phyloP scores from a whole-genome alignment of 2,113 vertebrate genomes.

The Ameiurus melas region DNA sequence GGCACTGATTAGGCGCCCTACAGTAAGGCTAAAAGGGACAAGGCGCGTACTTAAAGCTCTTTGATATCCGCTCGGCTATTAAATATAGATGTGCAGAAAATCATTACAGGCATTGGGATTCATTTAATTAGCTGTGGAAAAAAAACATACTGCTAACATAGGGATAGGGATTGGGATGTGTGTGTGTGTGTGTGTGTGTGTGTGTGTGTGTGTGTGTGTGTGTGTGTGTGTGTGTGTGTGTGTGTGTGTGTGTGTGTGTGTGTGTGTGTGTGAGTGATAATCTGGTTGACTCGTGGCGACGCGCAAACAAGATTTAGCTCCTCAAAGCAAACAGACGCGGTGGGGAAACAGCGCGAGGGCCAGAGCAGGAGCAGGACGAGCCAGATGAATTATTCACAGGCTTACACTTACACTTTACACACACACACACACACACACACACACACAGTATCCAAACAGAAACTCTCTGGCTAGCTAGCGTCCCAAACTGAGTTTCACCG shows the following conservation, averaged over 20 bases:
- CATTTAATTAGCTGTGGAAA: slow-evolving; percentile 74
- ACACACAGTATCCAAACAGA: slow-evolving; percentile 44
- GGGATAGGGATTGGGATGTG: slow-evolving; percentile 59
- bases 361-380: slow-evolving; percentile 52
- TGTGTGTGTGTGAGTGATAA: slow-evolving; percentile 52
- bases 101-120: slow-evolving; percentile 78
- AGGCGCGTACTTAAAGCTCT: slow-evolving; percentile 62
- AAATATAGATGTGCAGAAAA: slow-evolving; percentile 77
- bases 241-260: slow-evolving; percentile 17
- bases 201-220: slow-evolving; percentile 26
- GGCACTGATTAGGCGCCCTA: slow-evolving; percentile 24
- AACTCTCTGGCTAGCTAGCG: slow-evolving; percentile 10
- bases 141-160: slow-evolving; percentile 63
- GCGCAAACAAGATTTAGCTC: slow-evolving; percentile 75
- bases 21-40: background rate
- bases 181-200: slow-evolving; percentile 27
- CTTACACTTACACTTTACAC: background rate
- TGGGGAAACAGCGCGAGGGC: slow-evolving; percentile 36
- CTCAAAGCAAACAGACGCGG: slow-evolving; percentile 76
- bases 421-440: slow-evolving; percentile 27
- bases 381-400: slow-evolving; percentile 65
- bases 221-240: slow-evolving; percentile 16
- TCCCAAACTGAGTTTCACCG: background rate
- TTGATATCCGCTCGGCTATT: slow-evolving; percentile 76
- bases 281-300: slow-evolving; percentile 74